These are phyloP conservation scores for Conops quadrifasciatus DNA, from an alignment of 2,888 invertebrate species.

Conservation along the genomic window DNA sequence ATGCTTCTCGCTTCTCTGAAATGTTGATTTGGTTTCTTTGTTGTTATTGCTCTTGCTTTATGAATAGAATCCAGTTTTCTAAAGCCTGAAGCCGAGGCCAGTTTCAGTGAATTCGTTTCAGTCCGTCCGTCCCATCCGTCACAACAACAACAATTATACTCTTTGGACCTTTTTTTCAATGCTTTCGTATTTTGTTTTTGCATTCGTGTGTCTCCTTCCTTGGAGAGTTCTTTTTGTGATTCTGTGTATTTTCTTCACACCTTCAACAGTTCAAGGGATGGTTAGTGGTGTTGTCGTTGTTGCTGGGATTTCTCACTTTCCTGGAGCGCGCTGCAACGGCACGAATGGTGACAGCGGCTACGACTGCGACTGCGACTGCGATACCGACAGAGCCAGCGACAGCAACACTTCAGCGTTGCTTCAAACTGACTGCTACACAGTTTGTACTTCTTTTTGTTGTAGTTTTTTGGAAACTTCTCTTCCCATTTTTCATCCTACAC, in stretches of 20 bases:
- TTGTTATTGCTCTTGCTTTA: constrained; percentile 20
- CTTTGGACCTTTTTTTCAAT: too few species aligned
- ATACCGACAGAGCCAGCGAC: constrained; percentile 9
- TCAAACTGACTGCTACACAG: constrained; percentile 28
- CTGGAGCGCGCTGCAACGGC: constrained; percentile 27
- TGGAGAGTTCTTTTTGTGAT: constrained; percentile 15
- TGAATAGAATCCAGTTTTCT: constrained; percentile 35
- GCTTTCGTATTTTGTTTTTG: constrained; percentile 10
- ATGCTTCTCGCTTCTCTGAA: neutral
- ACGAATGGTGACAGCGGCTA: constrained; percentile 17
- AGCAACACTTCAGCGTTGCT: constrained; percentile 27
- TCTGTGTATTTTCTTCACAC: constrained; percentile 43
- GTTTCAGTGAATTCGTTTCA: constrained; percentile 29
- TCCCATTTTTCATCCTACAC: constrained; percentile 28
- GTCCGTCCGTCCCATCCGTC: neutral
- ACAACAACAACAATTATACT: neutral
- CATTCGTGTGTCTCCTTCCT: constrained; percentile 11
- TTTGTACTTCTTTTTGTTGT: constrained; percentile 18
- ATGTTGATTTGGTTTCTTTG: neutral
- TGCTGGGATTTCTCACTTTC: constrained; percentile 36
- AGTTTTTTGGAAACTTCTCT: constrained; percentile 4
- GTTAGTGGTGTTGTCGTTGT: constrained; percentile 22
- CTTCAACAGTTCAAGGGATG: constrained; percentile 34
- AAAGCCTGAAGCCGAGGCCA: constrained; percentile 21
- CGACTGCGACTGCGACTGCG: too few species aligned